Percentiles rank a stretch among this genome's conserved stretches.
Evolutionary conservation across 2,888 invertebrate species (phyloP).

Genomic region (Ophioninae sp.): DNA sequence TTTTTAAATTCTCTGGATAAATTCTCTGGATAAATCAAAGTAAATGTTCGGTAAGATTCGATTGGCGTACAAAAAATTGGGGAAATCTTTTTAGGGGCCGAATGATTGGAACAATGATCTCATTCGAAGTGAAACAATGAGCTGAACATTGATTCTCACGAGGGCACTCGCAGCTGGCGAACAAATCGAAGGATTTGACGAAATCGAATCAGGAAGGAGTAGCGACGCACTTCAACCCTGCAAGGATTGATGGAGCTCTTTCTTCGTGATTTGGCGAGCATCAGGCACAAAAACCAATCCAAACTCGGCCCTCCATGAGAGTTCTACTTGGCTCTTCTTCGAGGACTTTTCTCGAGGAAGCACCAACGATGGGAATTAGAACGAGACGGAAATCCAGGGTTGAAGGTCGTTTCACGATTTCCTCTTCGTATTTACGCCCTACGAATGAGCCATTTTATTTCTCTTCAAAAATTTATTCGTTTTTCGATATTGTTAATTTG

Average conservation of each 20-base stretch:
- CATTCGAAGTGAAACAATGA: neutral
- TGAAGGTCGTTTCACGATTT: constrained; percentile 36
- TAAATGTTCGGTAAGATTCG: no score
- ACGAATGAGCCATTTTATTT: constrained; percentile 31
- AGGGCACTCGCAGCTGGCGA: neutral
- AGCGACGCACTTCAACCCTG: constrained; percentile 26
- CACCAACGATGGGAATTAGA: constrained; percentile 39
- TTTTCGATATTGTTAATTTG: constrained; percentile 34
- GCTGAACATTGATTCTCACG: neutral
- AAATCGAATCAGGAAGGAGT: neutral
- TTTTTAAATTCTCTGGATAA: no score
- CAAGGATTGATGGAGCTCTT: constrained; percentile 52
- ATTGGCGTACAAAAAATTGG: no score
- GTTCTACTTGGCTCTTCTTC: constrained; percentile 29
- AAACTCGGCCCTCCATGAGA: constrained; percentile 28
- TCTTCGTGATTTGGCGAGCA: constrained; percentile 14
- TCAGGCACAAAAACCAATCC: constrained; percentile 22
- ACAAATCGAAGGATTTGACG: constrained; percentile 1
- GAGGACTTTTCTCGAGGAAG: constrained; percentile 23
- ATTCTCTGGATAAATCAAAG: no score
- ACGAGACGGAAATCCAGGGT: constrained; percentile 11
- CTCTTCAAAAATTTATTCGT: constrained; percentile 47
- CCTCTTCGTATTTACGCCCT: constrained; percentile 48
- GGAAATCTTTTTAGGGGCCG: no score
- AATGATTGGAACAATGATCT: neutral